Percentiles rank a stretch among this genome's conserved stretches.
Conservation (phyloP, 2,888 invertebrate species). For the Diaperis boleti region DNA sequence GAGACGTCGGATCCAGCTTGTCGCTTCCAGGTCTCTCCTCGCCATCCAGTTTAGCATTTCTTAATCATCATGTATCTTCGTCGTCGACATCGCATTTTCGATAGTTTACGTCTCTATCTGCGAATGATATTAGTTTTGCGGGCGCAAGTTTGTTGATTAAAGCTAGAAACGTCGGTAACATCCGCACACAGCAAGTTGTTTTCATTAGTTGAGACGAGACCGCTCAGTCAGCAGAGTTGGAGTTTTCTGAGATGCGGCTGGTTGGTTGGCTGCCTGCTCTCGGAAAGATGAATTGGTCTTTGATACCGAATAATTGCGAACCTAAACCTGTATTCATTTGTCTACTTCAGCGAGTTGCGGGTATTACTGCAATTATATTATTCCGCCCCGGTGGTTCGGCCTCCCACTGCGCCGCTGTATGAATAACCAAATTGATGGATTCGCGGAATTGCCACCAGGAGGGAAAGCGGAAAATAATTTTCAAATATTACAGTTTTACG, state of each 20-base stretch:
- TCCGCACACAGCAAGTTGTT: constrained; percentile 42
- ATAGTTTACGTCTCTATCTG: constrained; percentile 16
- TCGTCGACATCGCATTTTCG: not conserved
- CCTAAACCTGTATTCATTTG: constrained; percentile 45
- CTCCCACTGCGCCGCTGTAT: constrained; percentile 12
- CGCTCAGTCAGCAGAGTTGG: constrained; percentile 42
- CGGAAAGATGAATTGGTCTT: constrained; percentile 47
- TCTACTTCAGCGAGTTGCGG: constrained; percentile 41
- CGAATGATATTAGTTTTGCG: constrained; percentile 36
- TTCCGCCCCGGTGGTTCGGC: constrained; percentile 40
- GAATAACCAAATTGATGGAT: constrained; percentile 35
- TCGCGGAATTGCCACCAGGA: constrained; percentile 11
- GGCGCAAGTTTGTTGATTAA: constrained; percentile 44
- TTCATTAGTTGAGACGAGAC: constrained; percentile 43
- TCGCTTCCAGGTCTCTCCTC: not conserved
- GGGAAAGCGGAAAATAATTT: no score
- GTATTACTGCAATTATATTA: constrained; percentile 44
- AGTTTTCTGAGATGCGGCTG: constrained; percentile 43
- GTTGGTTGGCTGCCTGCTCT: no score
- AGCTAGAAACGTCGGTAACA: constrained; percentile 42
- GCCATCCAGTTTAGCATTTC: constrained; percentile 1
- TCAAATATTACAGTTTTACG: no score
- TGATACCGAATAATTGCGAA: constrained; percentile 46
- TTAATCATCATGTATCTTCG: constrained; percentile 4
- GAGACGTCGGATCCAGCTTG: constrained; percentile 3